Conservation (phyloP, 2,888 invertebrate species). For the Ophion ventricosus region DNA sequence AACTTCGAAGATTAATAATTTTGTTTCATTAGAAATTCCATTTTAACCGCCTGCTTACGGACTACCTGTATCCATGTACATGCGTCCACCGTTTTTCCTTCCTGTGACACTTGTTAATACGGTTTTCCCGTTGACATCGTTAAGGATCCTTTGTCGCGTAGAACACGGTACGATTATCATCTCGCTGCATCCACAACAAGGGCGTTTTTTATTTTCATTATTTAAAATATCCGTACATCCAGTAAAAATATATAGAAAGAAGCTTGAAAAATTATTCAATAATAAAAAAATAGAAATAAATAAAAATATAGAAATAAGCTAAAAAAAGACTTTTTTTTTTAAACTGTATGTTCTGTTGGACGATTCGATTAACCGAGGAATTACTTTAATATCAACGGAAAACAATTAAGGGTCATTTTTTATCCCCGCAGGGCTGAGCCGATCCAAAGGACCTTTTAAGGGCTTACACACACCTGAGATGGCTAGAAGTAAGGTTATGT, state of each 20-base stretch:
- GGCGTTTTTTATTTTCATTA: not conserved
- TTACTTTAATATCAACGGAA: not conserved
- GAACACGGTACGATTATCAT: not conserved
- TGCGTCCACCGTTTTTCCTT: constrained; percentile 4
- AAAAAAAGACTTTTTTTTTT: not conserved
- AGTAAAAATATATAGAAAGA: not conserved
- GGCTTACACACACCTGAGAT: no score
- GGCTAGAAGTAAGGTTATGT: no score
- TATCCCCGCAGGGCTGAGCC: not conserved
- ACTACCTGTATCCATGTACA: not conserved
- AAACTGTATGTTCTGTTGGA: not conserved
- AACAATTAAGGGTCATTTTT: not conserved
- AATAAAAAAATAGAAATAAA: not conserved
- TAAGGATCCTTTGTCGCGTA: not conserved
- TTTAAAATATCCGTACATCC: not conserved
- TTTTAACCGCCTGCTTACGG: constrained; percentile 29
- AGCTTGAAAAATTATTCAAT: not conserved
- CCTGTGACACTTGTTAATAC: constrained; percentile 36
- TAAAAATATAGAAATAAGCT: not conserved
- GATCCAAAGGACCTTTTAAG: not conserved
- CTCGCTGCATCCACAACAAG: not conserved
- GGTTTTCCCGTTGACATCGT: constrained; percentile 1
- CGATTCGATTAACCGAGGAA: not conserved
- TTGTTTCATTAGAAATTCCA: constrained; percentile 61
- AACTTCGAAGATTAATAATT: constrained; percentile 64